phyloP scores from a whole-genome alignment of 2,113 vertebrate species.

The Pseudopipra pipra region DNA sequence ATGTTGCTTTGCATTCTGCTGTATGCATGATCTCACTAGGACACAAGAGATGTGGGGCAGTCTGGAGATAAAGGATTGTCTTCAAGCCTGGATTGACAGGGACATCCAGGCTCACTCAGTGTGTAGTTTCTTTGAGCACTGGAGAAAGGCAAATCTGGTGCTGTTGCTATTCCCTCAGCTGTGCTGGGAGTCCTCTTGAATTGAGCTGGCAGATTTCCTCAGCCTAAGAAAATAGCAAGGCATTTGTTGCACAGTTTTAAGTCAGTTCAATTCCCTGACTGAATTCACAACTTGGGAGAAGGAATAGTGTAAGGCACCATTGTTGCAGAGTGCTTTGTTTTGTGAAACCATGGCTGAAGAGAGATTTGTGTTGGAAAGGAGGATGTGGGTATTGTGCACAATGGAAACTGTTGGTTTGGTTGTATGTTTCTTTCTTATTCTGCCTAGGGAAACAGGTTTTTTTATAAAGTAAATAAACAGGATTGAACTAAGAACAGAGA shows the following conservation, averaged over 20 bases:
- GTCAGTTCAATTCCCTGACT: slow-evolving; percentile 10
- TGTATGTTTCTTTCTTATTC: slow-evolving; percentile 20
- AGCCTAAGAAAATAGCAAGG: background rate
- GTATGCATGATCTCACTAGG: background rate
- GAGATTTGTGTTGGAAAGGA: slow-evolving; percentile 39
- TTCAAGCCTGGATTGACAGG: background rate
- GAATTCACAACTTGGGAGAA: slow-evolving; percentile 35
- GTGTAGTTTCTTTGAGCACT: background rate
- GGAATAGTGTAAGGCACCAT: slow-evolving; percentile 23
- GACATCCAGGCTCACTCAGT: background rate
- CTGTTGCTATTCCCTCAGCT: background rate
- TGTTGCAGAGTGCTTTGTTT: slow-evolving; percentile 39
- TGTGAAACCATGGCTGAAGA: slow-evolving; percentile 5
- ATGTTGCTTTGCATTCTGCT: background rate
- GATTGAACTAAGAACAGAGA: background rate
- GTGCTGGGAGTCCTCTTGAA: background rate
- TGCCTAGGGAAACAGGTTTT: background rate
- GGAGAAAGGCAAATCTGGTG: background rate
- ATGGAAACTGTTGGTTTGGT: background rate
- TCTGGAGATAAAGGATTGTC: background rate
- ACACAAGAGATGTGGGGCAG: background rate
- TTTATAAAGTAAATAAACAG: slow-evolving; percentile 1
- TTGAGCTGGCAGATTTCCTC: background rate
- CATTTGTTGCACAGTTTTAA: slow-evolving; percentile 3
- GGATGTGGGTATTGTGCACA: slow-evolving; percentile 6